phyloP scores from a whole-genome alignment of 2,888 invertebrate genomes.

The Dorcus parallelipipedus region DNA sequence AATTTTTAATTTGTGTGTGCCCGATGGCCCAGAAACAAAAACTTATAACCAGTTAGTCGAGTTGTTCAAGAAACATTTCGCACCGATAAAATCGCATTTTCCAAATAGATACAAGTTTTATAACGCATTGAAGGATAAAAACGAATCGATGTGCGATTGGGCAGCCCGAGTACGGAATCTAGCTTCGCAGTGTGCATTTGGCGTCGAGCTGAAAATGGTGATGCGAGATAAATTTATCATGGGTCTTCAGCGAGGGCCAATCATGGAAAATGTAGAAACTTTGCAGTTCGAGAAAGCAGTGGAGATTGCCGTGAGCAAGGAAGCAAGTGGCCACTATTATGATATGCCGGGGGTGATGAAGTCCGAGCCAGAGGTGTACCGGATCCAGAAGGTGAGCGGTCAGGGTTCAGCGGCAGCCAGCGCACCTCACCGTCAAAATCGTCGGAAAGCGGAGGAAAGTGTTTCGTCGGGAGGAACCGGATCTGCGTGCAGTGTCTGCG shows the following conservation, averaged over 20 bases:
- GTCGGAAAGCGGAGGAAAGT: too few relatives aligned
- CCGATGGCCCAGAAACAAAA: not conserved
- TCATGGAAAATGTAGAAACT: not conserved
- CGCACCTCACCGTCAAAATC: not conserved
- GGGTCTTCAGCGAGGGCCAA: not conserved
- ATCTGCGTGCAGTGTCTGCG: too few relatives aligned
- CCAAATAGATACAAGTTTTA: not conserved
- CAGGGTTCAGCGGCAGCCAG: not conserved
- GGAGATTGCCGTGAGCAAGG: not conserved
- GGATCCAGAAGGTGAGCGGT: not conserved
- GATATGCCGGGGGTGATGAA: not conserved
- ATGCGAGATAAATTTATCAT: constrained; percentile 8
- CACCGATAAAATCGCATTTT: not conserved
- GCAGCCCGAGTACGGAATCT: constrained; percentile 3
- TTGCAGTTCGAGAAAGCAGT: not conserved
- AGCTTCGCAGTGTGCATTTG: constrained; percentile 4
- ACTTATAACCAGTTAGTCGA: constrained; percentile 10
- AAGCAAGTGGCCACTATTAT: not conserved
- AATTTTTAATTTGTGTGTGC: not conserved
- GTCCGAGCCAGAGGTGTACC: not conserved
- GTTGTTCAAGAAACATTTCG: constrained; percentile 8
- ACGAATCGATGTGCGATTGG: not conserved
- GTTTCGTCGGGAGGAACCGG: too few relatives aligned
- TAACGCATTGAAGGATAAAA: not conserved
- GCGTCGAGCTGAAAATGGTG: not conserved